Conservation (phyloP, 2,797 vertebrate species). For the Xenentodon cancila region DNA sequence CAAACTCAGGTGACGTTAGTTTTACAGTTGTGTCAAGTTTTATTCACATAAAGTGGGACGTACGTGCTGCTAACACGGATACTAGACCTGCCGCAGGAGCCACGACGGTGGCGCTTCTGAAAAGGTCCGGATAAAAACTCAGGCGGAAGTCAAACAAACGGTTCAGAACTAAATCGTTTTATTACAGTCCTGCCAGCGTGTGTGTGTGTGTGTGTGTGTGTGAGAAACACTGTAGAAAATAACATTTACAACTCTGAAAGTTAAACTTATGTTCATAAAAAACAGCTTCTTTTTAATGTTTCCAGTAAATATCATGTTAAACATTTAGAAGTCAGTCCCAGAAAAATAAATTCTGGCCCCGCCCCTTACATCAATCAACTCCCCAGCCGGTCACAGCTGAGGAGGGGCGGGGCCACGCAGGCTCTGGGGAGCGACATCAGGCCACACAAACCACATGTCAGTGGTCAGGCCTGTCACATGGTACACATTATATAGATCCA, state of each 20-base stretch:
- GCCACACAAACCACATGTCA: constrained; percentile 31
- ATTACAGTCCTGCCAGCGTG: constrained; percentile 47
- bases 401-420: constrained; percentile 71
- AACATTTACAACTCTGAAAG: constrained; percentile 69
- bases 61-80: no score
- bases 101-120: no score
- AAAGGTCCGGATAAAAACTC: no score
- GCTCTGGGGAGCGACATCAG: constrained; percentile 52
- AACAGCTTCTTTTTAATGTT: constrained; percentile 76
- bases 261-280: constrained; percentile 72
- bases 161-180: constrained; percentile 62
- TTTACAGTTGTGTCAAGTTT: no score
- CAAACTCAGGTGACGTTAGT: no score
- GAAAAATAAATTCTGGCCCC: constrained; percentile 79
- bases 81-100: no score
- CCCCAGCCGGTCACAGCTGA: constrained; percentile 61
- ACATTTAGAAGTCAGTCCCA: constrained; percentile 62
- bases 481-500: constrained; percentile 45
- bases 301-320: constrained; percentile 71
- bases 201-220: constrained; percentile 4
- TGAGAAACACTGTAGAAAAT: constrained; percentile 65
- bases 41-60: no score
- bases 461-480: constrained; percentile 44
- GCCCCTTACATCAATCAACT: constrained; percentile 81
- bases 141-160: no score